These are phyloP conservation scores for Dicrurus megarhynchus DNA, from an alignment of 2,113 vertebrate genomes.

Conservation along the genomic window DNA sequence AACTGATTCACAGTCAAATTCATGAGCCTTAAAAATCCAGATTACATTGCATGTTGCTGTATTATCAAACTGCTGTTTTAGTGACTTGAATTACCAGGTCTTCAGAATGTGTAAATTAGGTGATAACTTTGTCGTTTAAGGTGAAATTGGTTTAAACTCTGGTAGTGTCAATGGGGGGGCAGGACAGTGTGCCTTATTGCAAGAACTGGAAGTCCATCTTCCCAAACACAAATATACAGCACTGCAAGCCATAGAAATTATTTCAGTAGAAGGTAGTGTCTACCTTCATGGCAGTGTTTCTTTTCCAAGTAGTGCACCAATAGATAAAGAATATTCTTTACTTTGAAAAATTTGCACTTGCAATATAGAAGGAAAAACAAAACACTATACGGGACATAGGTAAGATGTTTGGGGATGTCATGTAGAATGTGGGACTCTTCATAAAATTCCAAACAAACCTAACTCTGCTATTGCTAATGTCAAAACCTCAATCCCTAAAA, in stretches of 20 bases:
- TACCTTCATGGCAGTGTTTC: not conserved
- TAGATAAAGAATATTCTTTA: not conserved
- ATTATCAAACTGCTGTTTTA: conserved; percentile 49
- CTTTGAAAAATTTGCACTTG: not conserved
- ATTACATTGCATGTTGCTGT: conserved; percentile 38
- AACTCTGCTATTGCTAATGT: not conserved
- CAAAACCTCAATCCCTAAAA: not conserved
- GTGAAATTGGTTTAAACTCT: conserved; percentile 3
- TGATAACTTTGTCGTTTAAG: conserved; percentile 29
- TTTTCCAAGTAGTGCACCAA: conserved; percentile 23
- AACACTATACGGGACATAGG: not conserved
- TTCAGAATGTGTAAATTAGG: not conserved
- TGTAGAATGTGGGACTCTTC: not conserved
- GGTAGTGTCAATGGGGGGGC: not conserved
- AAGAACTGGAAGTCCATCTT: not conserved
- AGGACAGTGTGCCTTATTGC: not conserved
- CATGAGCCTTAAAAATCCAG: conserved; percentile 51
- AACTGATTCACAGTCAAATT: conserved; percentile 72
- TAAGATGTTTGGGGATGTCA: not conserved
- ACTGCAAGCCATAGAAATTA: not conserved
- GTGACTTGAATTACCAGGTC: not conserved
- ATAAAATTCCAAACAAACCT: not conserved
- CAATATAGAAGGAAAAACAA: not conserved
- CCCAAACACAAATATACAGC: conserved; percentile 7
- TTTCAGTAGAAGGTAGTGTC: not conserved